Evolutionary conservation across 2,888 invertebrate species (phyloP).

Genomic region (Tupiocoris notatus): DNA sequence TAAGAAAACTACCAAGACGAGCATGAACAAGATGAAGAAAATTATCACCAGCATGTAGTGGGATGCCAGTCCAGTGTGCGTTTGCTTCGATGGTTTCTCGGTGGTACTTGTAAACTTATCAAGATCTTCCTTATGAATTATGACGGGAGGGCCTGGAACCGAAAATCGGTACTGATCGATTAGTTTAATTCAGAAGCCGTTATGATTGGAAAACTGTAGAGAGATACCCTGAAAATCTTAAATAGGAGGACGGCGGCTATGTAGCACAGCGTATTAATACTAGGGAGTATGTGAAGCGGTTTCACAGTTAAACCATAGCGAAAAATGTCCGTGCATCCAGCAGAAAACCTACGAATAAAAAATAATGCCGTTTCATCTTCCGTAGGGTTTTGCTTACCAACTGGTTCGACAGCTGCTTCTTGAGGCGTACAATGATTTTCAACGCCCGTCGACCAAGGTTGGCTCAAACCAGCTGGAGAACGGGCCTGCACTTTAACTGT

Average conservation of each 20-base stretch:
- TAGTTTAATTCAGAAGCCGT: too few relatives aligned
- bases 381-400: slow-evolving; percentile 10
- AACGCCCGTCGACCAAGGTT: neutral
- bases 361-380: too few relatives aligned
- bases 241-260: too few relatives aligned
- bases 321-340: too few relatives aligned
- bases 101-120: neutral
- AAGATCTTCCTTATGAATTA: neutral
- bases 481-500: neutral
- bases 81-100: neutral
- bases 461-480: neutral
- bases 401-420: slow-evolving; percentile 9
- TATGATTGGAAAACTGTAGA: too few relatives aligned
- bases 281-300: too few relatives aligned
- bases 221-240: too few relatives aligned
- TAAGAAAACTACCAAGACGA: neutral
- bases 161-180: too few relatives aligned
- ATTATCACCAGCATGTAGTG: neutral
- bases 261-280: too few relatives aligned
- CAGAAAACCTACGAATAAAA: too few relatives aligned
- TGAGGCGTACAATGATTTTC: slow-evolving; percentile 15
- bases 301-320: too few relatives aligned
- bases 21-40: neutral
- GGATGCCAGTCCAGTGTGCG: neutral
- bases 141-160: neutral